These are phyloP conservation scores for Sitta carolinensis DNA, from an alignment of 2,797 vertebrate genomes.

Conservation along the genomic window DNA sequence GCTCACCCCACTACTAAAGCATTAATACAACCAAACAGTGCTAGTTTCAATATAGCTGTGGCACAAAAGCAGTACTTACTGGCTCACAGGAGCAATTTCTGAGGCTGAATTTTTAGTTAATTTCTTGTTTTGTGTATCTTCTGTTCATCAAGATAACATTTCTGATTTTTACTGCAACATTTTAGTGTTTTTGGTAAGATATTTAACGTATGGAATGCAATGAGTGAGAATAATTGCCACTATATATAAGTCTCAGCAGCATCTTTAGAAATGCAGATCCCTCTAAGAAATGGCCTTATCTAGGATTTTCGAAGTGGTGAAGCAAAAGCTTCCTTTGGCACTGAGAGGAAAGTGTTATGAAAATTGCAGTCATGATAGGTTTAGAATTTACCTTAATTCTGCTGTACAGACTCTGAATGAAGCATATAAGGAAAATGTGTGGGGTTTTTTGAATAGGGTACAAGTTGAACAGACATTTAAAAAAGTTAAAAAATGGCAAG, in stretches of 20 bases:
- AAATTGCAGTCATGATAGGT: not conserved
- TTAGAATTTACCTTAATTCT: not conserved
- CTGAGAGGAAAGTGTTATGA: not conserved
- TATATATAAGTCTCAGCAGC: not conserved
- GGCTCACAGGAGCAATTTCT: not conserved
- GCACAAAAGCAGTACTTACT: not conserved
- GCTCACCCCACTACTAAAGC: not conserved
- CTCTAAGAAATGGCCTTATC: not conserved
- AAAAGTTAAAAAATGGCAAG: not conserved
- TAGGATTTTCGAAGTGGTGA: not conserved
- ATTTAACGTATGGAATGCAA: not conserved
- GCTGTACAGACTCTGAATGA: not conserved
- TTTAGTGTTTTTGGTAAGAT: not conserved
- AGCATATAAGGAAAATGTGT: not conserved
- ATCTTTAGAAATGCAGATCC: not conserved
- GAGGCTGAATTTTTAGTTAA: not conserved
- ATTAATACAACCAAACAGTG: not conserved
- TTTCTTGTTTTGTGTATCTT: not conserved
- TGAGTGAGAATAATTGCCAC: not conserved
- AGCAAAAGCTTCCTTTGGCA: not conserved
- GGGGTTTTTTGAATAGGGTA: not conserved
- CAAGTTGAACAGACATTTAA: not conserved
- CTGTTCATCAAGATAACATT: not conserved
- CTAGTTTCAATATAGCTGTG: not conserved
- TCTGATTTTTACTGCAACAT: not conserved